A percentile compares a stretch with the other conserved stretches of the same genome.
phyloP scores from a whole-genome alignment of 2,888 invertebrate species.

The Drosophila glabriapex region DNA sequence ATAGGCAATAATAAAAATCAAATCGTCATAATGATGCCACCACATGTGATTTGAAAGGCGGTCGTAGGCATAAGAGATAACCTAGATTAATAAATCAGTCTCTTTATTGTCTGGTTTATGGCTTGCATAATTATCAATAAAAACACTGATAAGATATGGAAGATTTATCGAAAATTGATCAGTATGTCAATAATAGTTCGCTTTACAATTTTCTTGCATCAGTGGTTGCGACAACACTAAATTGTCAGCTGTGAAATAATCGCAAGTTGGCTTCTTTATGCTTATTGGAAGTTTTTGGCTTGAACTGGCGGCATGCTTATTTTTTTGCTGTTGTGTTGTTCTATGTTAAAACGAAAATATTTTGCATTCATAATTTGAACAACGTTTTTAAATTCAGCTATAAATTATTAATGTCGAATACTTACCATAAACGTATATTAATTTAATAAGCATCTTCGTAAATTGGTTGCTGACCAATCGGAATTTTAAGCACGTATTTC shows the following conservation, averaged over 20 bases:
- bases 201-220: slow-evolving; percentile 54
- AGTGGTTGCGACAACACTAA: slow-evolving; percentile 45
- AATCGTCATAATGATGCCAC: slow-evolving; percentile 54
- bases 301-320: slow-evolving; percentile 26
- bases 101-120: slow-evolving; percentile 24
- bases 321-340: slow-evolving; percentile 56
- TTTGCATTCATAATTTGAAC: slow-evolving; percentile 71
- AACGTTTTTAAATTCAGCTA: slow-evolving; percentile 49
- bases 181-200: slow-evolving; percentile 47
- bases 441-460: slow-evolving; percentile 53
- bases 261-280: slow-evolving; percentile 28
- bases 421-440: slow-evolving; percentile 31
- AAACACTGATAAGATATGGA: slow-evolving; percentile 23
- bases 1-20: slow-evolving; percentile 29
- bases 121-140: slow-evolving; percentile 39
- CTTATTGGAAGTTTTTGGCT: slow-evolving; percentile 32
- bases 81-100: slow-evolving; percentile 18
- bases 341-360: slow-evolving; percentile 47
- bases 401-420: slow-evolving; percentile 69
- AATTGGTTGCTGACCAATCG: slow-evolving; percentile 24
- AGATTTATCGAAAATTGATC: slow-evolving; percentile 32
- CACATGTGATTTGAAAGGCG: slow-evolving; percentile 58
- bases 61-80: slow-evolving; percentile 26
- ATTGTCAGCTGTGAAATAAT: slow-evolving; percentile 68
- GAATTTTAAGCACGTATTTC: slow-evolving; percentile 30